These are phyloP conservation scores for Globodera rostochiensis DNA, from an alignment of 1,140 invertebrate species.

Conservation along the genomic window DNA sequence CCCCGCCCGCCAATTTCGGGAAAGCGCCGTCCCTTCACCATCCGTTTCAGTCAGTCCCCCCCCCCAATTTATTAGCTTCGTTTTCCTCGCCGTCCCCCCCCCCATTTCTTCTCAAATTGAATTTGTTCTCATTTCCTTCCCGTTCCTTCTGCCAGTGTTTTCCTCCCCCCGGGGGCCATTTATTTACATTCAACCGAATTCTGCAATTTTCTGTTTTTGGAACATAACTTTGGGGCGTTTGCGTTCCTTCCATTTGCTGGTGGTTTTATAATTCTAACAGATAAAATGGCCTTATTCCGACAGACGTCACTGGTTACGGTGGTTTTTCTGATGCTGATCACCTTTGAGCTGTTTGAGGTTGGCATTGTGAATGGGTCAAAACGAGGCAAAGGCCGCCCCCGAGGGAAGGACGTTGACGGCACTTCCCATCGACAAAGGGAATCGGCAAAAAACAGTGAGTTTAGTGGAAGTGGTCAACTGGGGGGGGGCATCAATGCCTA, in stretches of 20 bases:
- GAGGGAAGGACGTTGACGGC: background rate
- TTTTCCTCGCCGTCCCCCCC: background rate
- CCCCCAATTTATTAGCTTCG: background rate
- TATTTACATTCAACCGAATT: too few relatives aligned
- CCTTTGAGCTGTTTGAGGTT: background rate
- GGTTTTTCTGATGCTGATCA: background rate
- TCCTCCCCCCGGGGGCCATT: background rate
- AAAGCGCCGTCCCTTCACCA: too few relatives aligned
- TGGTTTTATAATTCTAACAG: background rate
- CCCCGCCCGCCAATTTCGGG: too few relatives aligned
- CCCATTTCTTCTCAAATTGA: background rate
- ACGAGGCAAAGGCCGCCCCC: background rate
- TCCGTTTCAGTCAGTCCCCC: too few relatives aligned
- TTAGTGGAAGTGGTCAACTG: background rate
- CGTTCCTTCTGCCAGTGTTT: background rate
- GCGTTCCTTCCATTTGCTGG: too few relatives aligned
- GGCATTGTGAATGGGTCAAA: background rate
- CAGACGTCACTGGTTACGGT: background rate
- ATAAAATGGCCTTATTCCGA: background rate
- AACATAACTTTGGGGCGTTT: too few relatives aligned
- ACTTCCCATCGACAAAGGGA: background rate
- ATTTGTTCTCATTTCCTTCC: background rate
- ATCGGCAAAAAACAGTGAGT: conserved; percentile 9
- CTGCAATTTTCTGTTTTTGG: too few relatives aligned
- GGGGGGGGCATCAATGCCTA: background rate